A percentile compares a stretch with the other conserved stretches of the same genome.
Conservation (phyloP, 1,140 invertebrate genomes). For the Macrobrachium nipponense region DNA sequence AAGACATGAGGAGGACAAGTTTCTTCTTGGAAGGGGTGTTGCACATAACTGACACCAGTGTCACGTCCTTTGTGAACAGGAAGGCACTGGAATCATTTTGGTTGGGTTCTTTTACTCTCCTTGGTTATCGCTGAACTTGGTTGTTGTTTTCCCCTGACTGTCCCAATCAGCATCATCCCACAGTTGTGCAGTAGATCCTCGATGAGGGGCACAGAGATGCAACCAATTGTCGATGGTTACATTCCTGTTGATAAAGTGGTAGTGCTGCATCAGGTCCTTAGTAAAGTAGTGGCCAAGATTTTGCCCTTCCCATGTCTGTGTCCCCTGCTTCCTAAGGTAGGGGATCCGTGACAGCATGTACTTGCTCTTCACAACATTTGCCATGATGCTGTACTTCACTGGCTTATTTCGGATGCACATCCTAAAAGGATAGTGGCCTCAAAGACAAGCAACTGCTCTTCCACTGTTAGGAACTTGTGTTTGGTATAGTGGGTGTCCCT, state of each 20-base stretch:
- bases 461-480: slow-evolving; percentile 63
- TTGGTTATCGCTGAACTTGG: slow-evolving; percentile 66
- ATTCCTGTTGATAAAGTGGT: slow-evolving; percentile 41
- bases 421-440: slow-evolving; percentile 65
- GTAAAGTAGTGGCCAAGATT: slow-evolving; percentile 55
- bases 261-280: slow-evolving; percentile 39
- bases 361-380: slow-evolving; percentile 58
- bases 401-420: slow-evolving; percentile 67
- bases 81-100: slow-evolving; percentile 65
- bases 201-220: slow-evolving; percentile 26
- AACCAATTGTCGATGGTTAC: slow-evolving; percentile 64
- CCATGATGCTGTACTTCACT: slow-evolving; percentile 66
- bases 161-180: slow-evolving; percentile 68
- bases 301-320: slow-evolving; percentile 12
- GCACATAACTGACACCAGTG: slow-evolving; percentile 65
- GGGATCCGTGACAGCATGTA: slow-evolving; percentile 54
- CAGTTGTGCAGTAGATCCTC: slow-evolving; percentile 50
- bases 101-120: slow-evolving; percentile 11
- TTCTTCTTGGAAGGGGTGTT: slow-evolving; percentile 66
- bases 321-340: slow-evolving; percentile 54
- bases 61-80: slow-evolving; percentile 64
- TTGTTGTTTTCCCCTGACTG: slow-evolving; percentile 69
- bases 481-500: slow-evolving; percentile 46
- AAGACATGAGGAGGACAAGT: slow-evolving; percentile 67
- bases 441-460: slow-evolving; percentile 66